phyloP scores from a whole-genome alignment of 1,140 invertebrate genomes.

The Ceratina calcarata region DNA sequence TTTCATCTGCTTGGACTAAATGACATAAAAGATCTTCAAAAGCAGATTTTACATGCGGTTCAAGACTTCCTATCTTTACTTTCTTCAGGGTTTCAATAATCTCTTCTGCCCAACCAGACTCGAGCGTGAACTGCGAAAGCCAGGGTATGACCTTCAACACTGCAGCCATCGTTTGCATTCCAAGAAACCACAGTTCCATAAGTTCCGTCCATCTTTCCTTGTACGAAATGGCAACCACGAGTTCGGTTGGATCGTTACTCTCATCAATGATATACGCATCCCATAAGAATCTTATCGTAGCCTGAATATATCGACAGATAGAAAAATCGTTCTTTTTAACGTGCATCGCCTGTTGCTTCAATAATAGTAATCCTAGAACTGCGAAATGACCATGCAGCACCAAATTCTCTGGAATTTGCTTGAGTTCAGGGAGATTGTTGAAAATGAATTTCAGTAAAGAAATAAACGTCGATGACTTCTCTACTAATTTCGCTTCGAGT shows the following conservation, averaged over 20 bases:
- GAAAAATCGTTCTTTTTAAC: slow-evolving; percentile 93
- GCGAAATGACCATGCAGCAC: slow-evolving; percentile 92
- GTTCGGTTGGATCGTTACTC: slow-evolving; percentile 88
- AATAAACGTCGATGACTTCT: slow-evolving; percentile 88
- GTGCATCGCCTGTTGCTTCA: slow-evolving; percentile 90
- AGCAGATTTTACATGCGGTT: slow-evolving; percentile 91
- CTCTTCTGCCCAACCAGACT: slow-evolving; percentile 94
- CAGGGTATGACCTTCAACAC: slow-evolving; percentile 90
- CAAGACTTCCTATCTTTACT: slow-evolving; percentile 90
- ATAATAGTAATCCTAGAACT: slow-evolving; percentile 89
- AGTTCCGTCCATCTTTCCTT: slow-evolving; percentile 93
- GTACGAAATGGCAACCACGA: slow-evolving; percentile 92
- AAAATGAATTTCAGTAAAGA: slow-evolving; percentile 92
- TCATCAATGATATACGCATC: slow-evolving; percentile 95
- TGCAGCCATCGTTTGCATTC: slow-evolving; percentile 94
- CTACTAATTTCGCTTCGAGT: slow-evolving; percentile 90
- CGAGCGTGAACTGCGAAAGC: slow-evolving; percentile 94
- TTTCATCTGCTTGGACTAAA: slow-evolving; percentile 89
- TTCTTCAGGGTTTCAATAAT: slow-evolving; percentile 90
- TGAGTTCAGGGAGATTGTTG: slow-evolving; percentile 91
- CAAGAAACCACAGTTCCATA: slow-evolving; percentile 95
- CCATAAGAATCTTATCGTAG: slow-evolving; percentile 94
- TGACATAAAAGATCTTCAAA: slow-evolving; percentile 94
- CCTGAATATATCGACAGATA: slow-evolving; percentile 92
- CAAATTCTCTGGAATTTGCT: slow-evolving; percentile 90